Evolutionary conservation across 2,113 vertebrate genomes (phyloP), one percentile per base, ranked within the genome.

Genomic region (Hippocampus abdominalis): DNA sequence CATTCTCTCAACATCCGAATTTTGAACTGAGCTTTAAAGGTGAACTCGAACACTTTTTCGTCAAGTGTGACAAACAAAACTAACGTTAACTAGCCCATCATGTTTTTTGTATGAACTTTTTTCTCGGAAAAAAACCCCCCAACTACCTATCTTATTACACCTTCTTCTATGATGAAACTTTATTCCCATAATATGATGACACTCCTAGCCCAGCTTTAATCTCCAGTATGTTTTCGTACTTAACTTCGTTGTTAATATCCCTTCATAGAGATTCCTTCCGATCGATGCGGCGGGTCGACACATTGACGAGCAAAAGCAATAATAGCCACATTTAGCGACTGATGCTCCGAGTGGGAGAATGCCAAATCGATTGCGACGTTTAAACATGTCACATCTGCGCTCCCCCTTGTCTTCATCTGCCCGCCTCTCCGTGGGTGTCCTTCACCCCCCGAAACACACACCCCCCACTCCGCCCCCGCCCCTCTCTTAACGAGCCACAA

Each of bases 361-460:
- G 53, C 74, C 74, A 85, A 91, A 93, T 93, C 92, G 90, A 92
- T 93, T 87, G 77, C 74, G 63, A 82, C 79, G 77, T 81, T 90
- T 91, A 90, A 91, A 85, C 83, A 86, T 86, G 84, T 84, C 79
- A 84, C 84, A 85, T 82, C 89, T 89, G 88, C 88, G 89, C 84
- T 84, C 8, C 89, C 87, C 77, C 86, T 82, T 69, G 69, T 89
- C 86, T 87, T 88, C 85, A 90, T 90, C 86, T 71, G 71, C 74
- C 81, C 81, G 80, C 76, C 81, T 84, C 79, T 75, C 75, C 76
- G 68, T 57, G 32, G 21, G 60, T 13, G 40, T 66, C 66, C 66
- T 21, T 71, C 82, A 74, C 81, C 68, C 68, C 75, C 75, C 66
- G 48, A 71, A 75, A 72, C 61, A 82, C 76, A 44, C 73, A 56